phyloP scores from a whole-genome alignment of 2,113 vertebrate species.

The Microcebus ravelobensis region DNA sequence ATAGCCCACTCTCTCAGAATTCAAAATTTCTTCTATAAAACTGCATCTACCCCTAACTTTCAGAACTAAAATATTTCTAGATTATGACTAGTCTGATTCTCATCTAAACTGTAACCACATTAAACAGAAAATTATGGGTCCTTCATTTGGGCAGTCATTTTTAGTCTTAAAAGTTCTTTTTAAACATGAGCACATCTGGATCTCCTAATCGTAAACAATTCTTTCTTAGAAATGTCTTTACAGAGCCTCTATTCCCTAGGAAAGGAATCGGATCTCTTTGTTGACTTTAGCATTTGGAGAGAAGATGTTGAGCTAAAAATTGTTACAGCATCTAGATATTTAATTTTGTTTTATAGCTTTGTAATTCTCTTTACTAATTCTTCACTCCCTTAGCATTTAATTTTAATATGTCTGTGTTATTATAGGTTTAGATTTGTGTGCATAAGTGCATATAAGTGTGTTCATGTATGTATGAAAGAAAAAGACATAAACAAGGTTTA shows the following conservation, averaged over 20 bases:
- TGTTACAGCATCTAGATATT: not conserved
- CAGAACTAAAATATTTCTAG: not conserved
- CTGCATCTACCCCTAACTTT: not conserved
- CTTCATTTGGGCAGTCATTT: not conserved
- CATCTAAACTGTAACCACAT: not conserved
- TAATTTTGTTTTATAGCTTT: not conserved
- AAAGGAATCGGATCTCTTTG: not conserved
- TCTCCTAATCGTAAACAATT: not conserved
- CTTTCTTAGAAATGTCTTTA: not conserved
- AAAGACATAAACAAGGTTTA: not conserved
- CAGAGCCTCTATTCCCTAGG: not conserved
- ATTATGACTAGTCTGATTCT: not conserved
- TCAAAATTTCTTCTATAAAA: not conserved
- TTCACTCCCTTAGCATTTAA: not conserved
- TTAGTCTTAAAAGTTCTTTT: not conserved
- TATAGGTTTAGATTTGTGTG: not conserved
- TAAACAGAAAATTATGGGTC: not conserved
- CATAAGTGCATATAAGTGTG: too few species aligned
- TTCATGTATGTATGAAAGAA: not conserved
- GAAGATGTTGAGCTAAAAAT: conserved; percentile 37
- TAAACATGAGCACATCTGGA: conserved; percentile 54
- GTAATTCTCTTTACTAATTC: not conserved
- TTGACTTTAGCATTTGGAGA: conserved; percentile 44
- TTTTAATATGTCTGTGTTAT: not conserved
- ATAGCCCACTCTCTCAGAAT: not conserved